Evolutionary conservation across 2,888 invertebrate genomes (phyloP).

Genomic region (Anoplius nigerrimus): DNA sequence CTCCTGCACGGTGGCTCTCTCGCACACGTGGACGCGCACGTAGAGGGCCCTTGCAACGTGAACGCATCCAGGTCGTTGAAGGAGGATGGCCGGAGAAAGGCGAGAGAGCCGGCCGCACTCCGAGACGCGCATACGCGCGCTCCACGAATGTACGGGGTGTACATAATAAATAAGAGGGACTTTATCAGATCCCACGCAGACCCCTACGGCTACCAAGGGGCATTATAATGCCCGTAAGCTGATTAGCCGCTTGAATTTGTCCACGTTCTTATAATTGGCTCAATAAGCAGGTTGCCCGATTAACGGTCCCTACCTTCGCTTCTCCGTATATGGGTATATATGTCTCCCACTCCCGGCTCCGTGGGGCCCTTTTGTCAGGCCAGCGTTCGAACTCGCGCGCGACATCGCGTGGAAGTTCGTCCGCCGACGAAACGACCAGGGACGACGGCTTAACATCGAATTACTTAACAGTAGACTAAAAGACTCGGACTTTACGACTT

Average conservation of each 20-base stretch:
- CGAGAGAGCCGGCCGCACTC: constrained; percentile 13
- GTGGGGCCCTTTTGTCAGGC: constrained; percentile 13
- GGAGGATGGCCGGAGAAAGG: not conserved
- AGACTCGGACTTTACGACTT: no score
- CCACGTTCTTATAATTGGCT: constrained; percentile 71
- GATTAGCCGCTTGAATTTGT: constrained; percentile 73
- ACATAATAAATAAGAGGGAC: constrained; percentile 68
- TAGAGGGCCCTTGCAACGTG: constrained; percentile 17
- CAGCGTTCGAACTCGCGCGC: not conserved
- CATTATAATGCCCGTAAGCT: constrained; percentile 70
- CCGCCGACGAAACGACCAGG: no score
- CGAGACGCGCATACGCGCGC: constrained; percentile 34
- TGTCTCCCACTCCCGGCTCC: constrained; percentile 13
- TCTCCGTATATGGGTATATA: constrained; percentile 19
- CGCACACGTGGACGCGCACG: constrained; percentile 24
- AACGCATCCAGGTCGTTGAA: constrained; percentile 25
- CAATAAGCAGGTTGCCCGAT: constrained; percentile 63
- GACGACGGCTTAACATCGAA: no score
- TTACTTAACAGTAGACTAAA: no score
- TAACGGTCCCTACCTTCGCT: constrained; percentile 45
- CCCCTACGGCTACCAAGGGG: constrained; percentile 64
- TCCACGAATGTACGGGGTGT: constrained; percentile 52
- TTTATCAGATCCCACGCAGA: constrained; percentile 72
- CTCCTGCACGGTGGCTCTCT: constrained; percentile 24
- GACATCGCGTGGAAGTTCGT: constrained; percentile 26